These are phyloP conservation scores for Ormyrus nitidulus DNA, from an alignment of 2,888 invertebrate genomes.

Conservation along the genomic window DNA sequence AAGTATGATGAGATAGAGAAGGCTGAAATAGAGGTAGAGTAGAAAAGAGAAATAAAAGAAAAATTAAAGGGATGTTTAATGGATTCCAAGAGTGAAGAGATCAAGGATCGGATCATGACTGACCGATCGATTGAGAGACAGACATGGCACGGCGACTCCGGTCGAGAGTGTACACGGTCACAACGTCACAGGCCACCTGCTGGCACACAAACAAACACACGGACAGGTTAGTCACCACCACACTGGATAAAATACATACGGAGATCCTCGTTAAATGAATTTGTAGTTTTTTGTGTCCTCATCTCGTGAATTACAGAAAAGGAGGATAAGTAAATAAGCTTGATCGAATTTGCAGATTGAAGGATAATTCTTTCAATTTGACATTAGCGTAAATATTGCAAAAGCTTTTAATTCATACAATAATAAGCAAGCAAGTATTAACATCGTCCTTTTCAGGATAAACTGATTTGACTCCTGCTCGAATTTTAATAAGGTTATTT, in stretches of 20 bases:
- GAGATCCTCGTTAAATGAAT: conserved; percentile 52
- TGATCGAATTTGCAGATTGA: neutral
- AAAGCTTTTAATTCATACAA: neutral
- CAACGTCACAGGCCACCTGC: conserved; percentile 76
- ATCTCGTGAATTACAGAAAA: conserved; percentile 22
- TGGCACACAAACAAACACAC: conserved; percentile 76
- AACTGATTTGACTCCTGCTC: conserved; percentile 36
- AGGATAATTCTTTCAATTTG: neutral
- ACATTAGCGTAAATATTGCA: neutral
- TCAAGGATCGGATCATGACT: conserved; percentile 59
- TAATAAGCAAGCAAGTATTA: neutral
- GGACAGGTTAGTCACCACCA: conserved; percentile 76
- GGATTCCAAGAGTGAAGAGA: conserved; percentile 57
- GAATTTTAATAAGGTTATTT: conserved; percentile 37
- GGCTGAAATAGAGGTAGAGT: conserved; percentile 33
- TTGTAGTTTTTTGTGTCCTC: conserved; percentile 41
- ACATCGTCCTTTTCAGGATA: conserved; percentile 21
- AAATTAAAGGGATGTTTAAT: conserved; percentile 22
- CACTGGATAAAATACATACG: conserved; percentile 64
- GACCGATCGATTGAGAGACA: conserved; percentile 69
- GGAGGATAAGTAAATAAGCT: conserved; percentile 18
- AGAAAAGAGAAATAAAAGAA: conserved; percentile 37
- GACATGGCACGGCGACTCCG: conserved; percentile 75
- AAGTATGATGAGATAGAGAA: too few relatives aligned
- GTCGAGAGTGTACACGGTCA: conserved; percentile 74